These are phyloP conservation scores for Mechanitis mazaeus DNA, from an alignment of 2,888 invertebrate genomes.

Conservation along the genomic window DNA sequence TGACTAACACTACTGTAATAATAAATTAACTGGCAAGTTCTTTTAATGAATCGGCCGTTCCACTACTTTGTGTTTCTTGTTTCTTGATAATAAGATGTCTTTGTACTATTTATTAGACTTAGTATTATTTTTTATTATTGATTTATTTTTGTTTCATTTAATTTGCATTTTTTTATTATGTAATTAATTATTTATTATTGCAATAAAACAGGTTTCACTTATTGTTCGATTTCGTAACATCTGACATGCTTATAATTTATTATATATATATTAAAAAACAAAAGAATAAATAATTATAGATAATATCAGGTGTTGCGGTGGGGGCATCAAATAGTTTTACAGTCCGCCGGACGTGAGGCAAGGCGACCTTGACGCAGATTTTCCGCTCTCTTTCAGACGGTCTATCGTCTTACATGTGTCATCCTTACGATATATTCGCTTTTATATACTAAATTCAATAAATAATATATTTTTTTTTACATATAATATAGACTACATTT, in stretches of 20 bases:
- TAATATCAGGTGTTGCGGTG: slow-evolving; percentile 22
- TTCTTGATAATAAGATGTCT: slow-evolving; percentile 13
- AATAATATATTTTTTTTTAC: not conserved
- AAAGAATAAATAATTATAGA: slow-evolving; percentile 11
- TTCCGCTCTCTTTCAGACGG: slow-evolving; percentile 75
- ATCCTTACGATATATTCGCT: slow-evolving; percentile 31
- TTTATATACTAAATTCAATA: no score
- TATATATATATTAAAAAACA: not conserved
- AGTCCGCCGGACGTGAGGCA: slow-evolving; percentile 63
- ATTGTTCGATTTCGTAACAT: no score
- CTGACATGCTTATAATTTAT: not conserved
- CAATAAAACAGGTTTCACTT: no score
- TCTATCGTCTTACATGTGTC: slow-evolving; percentile 38
- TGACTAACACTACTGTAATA: slow-evolving; percentile 68
- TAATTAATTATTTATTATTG: no score
- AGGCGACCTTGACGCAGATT: slow-evolving; percentile 71
- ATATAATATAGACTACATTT: not conserved
- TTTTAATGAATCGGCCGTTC: slow-evolving; percentile 68
- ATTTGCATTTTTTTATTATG: no score
- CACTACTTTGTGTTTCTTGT: slow-evolving; percentile 32
- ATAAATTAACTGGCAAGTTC: slow-evolving; percentile 68
- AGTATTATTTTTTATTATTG: not conserved
- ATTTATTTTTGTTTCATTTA: no score
- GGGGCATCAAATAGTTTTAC: slow-evolving; percentile 43
- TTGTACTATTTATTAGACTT: not conserved